Base-by-base conservation (phyloP, 2,113 vertebrate genomes). In the Athene noctua region DNA sequence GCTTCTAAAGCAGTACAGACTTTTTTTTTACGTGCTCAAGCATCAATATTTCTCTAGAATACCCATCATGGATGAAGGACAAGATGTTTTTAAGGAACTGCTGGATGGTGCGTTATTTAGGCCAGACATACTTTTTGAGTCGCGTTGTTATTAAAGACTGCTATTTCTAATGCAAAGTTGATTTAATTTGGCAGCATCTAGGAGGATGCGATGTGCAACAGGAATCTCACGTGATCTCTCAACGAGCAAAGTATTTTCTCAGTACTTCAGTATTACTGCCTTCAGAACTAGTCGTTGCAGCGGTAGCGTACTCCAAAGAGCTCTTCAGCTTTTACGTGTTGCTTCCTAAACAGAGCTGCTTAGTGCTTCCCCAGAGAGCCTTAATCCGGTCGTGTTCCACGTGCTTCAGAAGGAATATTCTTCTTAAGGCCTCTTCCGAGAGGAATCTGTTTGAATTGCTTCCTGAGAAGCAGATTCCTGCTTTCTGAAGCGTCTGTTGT, bases 391-490 rank as follows among this genome's bases (percentile, higher is more conserved):
- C 5, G 20, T 11, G 30, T 49, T 34, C 72, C 66, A 13, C 34
- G 44, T 1, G 1, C 38, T 40, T 15, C 40, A 7, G 6, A 16
- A 57, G 7, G 8, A 10, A 0, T 8, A 2, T 34, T 30, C 25
- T 47, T 26, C 40, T 44, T 15, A n/a, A n/a, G 25, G 46, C 42
- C 30, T 80, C 55, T 46, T 75, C 27, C 1, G 6, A 47, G 38
- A 59, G 44, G 38, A 42, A 32, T 30, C 11, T 15, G 6, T 22
- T 34, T 2, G 52, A 70, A 34, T 66, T 10, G 9, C 47, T 72
- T 30, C 74, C 29, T 3, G 26, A 66, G 40, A 15, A 75, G 78
- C 51, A 17, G 30, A 13, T 51, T 32, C 59, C 68, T 7, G 23
- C 79, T 57, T 32, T 30, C 73, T 8, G 0, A 6, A 62, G 74